These are phyloP conservation scores for Cardinalis cardinalis DNA, from an alignment of 2,113 vertebrate species.

Conservation along the genomic window DNA sequence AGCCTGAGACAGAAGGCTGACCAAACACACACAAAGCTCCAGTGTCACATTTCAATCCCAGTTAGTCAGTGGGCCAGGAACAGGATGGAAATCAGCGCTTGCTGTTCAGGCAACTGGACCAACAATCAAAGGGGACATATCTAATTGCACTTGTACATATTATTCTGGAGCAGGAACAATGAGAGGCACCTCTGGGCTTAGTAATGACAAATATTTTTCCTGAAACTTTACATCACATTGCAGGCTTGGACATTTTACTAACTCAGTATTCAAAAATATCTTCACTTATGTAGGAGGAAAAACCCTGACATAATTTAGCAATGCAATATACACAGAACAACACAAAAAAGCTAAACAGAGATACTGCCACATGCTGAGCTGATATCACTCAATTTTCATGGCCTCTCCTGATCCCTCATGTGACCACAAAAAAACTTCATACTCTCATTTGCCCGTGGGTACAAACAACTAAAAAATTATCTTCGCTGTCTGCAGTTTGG, in stretches of 20 bases:
- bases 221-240: background rate
- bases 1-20: background rate
- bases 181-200: background rate
- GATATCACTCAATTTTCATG: background rate
- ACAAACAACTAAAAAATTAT: background rate
- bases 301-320: background rate
- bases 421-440: background rate
- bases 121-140: constrained; percentile 11
- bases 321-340: background rate
- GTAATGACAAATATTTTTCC: background rate
- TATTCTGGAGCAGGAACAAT: background rate
- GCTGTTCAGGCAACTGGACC: constrained; percentile 1
- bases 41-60: constrained; percentile 9
- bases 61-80: background rate
- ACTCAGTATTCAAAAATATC: background rate
- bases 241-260: background rate
- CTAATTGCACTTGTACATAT: background rate
- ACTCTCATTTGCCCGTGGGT: background rate
- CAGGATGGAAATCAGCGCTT: background rate
- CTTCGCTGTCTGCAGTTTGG: background rate
- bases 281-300: background rate
- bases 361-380: background rate
- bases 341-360: background rate
- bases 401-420: background rate
- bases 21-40: background rate